Evolutionary conservation across 2,797 vertebrate genomes (phyloP).

Genomic region (Lates japonicus): DNA sequence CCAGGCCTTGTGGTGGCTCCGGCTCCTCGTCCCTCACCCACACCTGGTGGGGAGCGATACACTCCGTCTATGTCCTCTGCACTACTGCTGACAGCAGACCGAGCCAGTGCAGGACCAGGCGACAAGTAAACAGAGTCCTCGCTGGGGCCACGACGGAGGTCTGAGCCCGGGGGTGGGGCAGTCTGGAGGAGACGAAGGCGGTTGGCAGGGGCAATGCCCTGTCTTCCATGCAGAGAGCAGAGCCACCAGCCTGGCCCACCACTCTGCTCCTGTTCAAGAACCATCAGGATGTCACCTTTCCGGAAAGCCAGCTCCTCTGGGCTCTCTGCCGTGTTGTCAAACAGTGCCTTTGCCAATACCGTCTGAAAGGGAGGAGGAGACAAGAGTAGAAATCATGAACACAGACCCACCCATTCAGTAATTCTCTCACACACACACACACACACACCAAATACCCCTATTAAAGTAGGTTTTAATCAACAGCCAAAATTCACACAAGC

Average conservation of each 20-base stretch:
- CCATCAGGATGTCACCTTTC: slow-evolving; percentile 93
- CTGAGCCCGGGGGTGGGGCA: slow-evolving; percentile 58
- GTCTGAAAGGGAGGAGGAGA: slow-evolving; percentile 82
- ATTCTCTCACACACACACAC: slow-evolving; percentile 10
- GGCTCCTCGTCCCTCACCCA: slow-evolving; percentile 75
- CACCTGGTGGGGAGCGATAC: slow-evolving; percentile 79
- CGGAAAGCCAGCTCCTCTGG: slow-evolving; percentile 94
- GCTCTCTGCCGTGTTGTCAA: slow-evolving; percentile 94
- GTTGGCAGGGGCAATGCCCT: slow-evolving; percentile 94
- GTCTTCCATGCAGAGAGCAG: slow-evolving; percentile 92
- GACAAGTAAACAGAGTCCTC: slow-evolving; percentile 85
- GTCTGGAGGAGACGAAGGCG: slow-evolving; percentile 91
- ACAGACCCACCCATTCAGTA: slow-evolving; percentile 8
- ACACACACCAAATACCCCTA: slow-evolving; percentile 7
- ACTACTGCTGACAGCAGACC: slow-evolving; percentile 49
- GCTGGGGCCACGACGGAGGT: slow-evolving; percentile 53
- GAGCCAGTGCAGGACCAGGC: slow-evolving; percentile 63
- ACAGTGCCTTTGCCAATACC: slow-evolving; percentile 92
- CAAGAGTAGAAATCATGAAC: slow-evolving; percentile 16
- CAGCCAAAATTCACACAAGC: slow-evolving; percentile 26
- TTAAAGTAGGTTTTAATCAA: slow-evolving; percentile 37
- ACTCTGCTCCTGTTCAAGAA: slow-evolving; percentile 89
- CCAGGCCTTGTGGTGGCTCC: slow-evolving; percentile 65
- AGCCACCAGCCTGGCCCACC: slow-evolving; percentile 92
- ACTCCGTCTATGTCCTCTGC: slow-evolving; percentile 79